Base-by-base conservation (phyloP, 2,797 vertebrate genomes). In the Sebastolobus altivelis region DNA sequence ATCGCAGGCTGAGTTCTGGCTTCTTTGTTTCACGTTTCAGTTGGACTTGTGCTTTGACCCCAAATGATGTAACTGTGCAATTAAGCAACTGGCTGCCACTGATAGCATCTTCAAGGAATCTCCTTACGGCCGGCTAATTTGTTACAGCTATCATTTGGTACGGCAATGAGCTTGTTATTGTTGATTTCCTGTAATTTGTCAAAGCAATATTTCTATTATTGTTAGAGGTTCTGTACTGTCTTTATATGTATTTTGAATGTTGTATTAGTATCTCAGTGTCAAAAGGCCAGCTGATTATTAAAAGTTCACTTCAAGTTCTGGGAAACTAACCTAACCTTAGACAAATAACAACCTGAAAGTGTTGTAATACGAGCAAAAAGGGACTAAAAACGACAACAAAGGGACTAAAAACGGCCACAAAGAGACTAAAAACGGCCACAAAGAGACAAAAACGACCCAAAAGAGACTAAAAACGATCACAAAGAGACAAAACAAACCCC, bases 231-330 rank as follows among this genome's bases (percentile, higher is more conserved):
- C 1, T 35, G 33, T 59, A 6, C 5, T 58, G 46, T 63, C 4
- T 67, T 3, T 59, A 3, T 8, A 13, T 67, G 3, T 9, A 2
- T 18, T 55, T 11, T 76, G 16, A 63, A 70, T 58, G n/a, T 9
- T 60, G n/a, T 14, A 29, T 73, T 43, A 52, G 14, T 72, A 27
- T 67, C 35, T 70, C 8, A 4, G 16, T 54, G 60, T 73, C 68
- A 81, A 81, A 77, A 83, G 80, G 88, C 40, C 40, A 56, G 40
- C 33, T n/a, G 22, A 75, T 82, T 43, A 37, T 79, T 61, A 35
- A 14, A 40, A 56, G 29, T 22, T 74, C 10, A 25, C 54, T 9
- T 55, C 4, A 6, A 37, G 35, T 56, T 75, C 14, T n/a, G 2
- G 20, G 40, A 43, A 43, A 43, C 14, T 43, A 43, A 43, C 14